These are phyloP conservation scores for Bombus confusus DNA, from an alignment of 1,140 invertebrate species.

Conservation along the genomic window DNA sequence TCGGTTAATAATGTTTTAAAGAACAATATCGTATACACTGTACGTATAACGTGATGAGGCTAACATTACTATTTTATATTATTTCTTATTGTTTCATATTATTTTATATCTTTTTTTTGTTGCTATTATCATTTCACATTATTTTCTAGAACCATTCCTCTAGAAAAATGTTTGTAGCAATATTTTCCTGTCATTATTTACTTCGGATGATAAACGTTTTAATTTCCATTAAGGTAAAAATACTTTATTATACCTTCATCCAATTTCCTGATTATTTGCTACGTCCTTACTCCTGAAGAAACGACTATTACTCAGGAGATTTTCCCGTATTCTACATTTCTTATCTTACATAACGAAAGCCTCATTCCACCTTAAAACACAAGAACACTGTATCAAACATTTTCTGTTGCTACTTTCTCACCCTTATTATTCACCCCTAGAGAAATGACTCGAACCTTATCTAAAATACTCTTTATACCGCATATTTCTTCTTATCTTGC, in stretches of 20 bases:
- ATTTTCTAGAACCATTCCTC: not conserved
- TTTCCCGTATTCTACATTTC: not conserved
- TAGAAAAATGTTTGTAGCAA: not conserved
- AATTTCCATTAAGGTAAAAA: not conserved
- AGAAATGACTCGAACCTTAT: not conserved
- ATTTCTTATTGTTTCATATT: no score
- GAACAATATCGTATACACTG: no score
- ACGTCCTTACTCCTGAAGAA: not conserved
- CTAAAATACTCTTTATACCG: not conserved
- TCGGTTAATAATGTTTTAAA: no score
- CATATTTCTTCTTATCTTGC: not conserved
- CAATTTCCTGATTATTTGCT: not conserved
- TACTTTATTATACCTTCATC: not conserved
- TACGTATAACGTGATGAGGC: no score
- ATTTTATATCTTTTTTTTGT: no score
- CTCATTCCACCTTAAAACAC: not conserved
- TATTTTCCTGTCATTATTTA: not conserved
- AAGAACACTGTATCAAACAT: not conserved
- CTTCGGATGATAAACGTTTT: not conserved
- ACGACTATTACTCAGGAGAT: not conserved
- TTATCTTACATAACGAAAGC: conserved; percentile 2
- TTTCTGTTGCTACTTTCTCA: not conserved
- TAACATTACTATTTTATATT: no score
- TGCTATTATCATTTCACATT: no score
- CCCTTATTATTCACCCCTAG: conserved; percentile 20